phyloP scores from a whole-genome alignment of 2,797 vertebrate species.

The Tragelaphus oryx region DNA sequence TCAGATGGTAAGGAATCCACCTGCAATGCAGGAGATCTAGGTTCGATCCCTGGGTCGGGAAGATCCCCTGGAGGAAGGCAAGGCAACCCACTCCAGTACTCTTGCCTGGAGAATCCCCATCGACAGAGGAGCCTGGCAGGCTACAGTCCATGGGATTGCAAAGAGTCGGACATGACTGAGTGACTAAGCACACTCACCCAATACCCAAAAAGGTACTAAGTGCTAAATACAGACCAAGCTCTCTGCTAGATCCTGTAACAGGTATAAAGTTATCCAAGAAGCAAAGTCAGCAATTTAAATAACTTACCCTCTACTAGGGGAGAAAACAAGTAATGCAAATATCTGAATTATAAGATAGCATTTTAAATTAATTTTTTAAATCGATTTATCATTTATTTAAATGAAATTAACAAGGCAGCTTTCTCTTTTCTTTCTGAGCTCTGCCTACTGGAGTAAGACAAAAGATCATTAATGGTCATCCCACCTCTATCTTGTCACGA shows the following conservation, averaged over 20 bases:
- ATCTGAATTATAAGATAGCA: not conserved
- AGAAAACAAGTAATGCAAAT: not conserved
- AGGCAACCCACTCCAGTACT: not conserved
- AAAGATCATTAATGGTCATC: not conserved
- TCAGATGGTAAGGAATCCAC: not conserved
- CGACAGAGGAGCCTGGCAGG: not conserved
- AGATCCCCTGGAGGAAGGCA: not conserved
- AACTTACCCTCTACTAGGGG: not conserved
- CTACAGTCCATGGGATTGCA: not conserved
- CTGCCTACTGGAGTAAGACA: not conserved
- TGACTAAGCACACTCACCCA: not conserved
- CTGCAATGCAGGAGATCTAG: not conserved
- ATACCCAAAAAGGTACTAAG: not conserved
- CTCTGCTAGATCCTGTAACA: not conserved
- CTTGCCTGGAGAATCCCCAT: not conserved
- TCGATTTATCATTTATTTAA: not conserved
- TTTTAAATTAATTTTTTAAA: not conserved
- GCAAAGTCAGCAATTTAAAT: not conserved
- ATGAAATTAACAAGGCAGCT: not conserved
- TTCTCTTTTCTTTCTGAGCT: not conserved
- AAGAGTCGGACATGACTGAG: not conserved
- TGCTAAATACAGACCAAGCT: not conserved
- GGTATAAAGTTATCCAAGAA: not conserved
- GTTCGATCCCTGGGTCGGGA: not conserved
- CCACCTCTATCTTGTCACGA: not conserved